Conservation (phyloP, 2,797 vertebrate genomes). For the Hafferia zeledoni region DNA sequence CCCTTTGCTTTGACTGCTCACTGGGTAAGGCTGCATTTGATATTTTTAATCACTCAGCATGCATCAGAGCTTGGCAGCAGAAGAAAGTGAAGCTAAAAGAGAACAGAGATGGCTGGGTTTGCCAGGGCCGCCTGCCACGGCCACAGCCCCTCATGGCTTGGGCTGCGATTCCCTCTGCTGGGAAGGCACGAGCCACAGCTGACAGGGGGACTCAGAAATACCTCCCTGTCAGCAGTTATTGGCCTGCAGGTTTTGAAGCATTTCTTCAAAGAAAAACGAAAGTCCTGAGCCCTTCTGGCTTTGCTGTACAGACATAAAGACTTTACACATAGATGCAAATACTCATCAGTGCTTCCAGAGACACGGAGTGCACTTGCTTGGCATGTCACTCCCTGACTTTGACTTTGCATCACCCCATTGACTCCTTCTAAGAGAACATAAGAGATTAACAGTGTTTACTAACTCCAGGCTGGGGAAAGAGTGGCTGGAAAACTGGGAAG, state of each 20-base stretch:
- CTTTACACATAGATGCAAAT: accelerated
- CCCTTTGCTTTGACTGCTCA: slow-evolving; percentile 11
- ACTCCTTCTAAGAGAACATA: too few species aligned
- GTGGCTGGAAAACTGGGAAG: too few species aligned
- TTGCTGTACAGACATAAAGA: too few species aligned
- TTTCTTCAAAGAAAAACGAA: not conserved
- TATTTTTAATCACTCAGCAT: slow-evolving; percentile 50
- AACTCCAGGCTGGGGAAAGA: too few species aligned
- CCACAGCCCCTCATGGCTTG: slow-evolving; percentile 71
- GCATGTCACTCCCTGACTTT: too few species aligned
- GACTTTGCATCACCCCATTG: too few species aligned
- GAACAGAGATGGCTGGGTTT: slow-evolving; percentile 45
- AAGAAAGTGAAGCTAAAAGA: slow-evolving; percentile 74
- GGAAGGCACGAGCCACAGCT: slow-evolving; percentile 50
- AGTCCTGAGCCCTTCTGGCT: not conserved
- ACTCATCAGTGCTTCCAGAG: too few species aligned
- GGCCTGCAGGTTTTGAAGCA: accelerated
- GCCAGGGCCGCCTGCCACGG: slow-evolving; percentile 63
- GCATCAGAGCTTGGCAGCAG: slow-evolving; percentile 71
- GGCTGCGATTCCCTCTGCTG: slow-evolving; percentile 75
- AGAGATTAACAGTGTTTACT: too few species aligned
- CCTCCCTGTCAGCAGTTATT: not conserved
- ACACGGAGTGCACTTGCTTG: too few species aligned
- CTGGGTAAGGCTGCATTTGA: slow-evolving; percentile 32
- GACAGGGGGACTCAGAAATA: not conserved